phyloP scores from a whole-genome alignment of 1,140 invertebrate genomes.

The Scaptomyza pallida region DNA sequence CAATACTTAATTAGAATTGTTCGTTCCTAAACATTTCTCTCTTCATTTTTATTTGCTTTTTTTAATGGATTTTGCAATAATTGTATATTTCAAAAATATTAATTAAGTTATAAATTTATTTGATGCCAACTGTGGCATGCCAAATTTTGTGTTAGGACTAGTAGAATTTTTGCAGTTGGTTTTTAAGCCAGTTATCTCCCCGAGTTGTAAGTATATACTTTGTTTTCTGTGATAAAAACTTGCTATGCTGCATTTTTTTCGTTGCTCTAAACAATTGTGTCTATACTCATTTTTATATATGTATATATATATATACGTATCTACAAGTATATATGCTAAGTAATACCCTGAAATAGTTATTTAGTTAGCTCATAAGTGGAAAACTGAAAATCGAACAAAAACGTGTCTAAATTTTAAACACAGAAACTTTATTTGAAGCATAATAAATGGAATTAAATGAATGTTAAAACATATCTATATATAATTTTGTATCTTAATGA shows the following conservation, averaged over 20 bases:
- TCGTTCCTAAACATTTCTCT: not conserved
- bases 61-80: too few relatives aligned
- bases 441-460: constrained; percentile 63
- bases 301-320: not conserved
- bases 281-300: constrained; percentile 34
- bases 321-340: constrained; percentile 34
- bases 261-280: constrained; percentile 51
- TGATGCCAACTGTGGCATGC: too few relatives aligned
- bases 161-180: constrained; percentile 22
- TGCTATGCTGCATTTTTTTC: constrained; percentile 66
- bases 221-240: constrained; percentile 73
- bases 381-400: constrained; percentile 42
- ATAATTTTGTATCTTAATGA: constrained; percentile 31
- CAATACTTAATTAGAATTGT: constrained; percentile 13
- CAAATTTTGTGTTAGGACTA: too few relatives aligned
- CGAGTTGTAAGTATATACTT: constrained; percentile 59
- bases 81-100: too few relatives aligned
- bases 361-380: constrained; percentile 33
- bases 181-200: constrained; percentile 22
- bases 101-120: too few relatives aligned
- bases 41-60: too few relatives aligned
- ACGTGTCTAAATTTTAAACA: constrained; percentile 14
- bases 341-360: constrained; percentile 22
- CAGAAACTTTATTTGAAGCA: constrained; percentile 67
- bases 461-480: constrained; percentile 39